These are phyloP conservation scores for Serranus cabrilla DNA, from an alignment of 2,797 vertebrate genomes.

Conservation along the genomic window DNA sequence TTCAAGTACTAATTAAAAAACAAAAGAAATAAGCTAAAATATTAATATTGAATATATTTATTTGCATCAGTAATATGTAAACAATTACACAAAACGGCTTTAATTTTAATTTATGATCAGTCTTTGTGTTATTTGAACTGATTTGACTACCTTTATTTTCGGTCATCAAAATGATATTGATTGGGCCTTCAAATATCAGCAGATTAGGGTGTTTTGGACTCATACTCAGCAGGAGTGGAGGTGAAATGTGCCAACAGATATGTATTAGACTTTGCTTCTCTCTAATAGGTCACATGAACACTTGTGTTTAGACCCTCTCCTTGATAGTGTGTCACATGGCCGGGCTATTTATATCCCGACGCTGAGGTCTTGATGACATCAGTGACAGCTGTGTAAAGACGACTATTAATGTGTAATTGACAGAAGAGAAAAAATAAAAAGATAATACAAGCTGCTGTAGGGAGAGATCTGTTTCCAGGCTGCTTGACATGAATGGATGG, in stretches of 20 bases:
- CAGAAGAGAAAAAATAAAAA: background rate
- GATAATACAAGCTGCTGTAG: background rate
- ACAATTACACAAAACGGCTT: background rate
- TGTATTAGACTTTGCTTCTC: slow-evolving; percentile 76
- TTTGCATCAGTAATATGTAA: background rate
- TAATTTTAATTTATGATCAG: background rate
- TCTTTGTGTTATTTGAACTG: background rate
- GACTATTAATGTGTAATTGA: slow-evolving; percentile 69
- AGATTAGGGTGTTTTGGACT: slow-evolving; percentile 57
- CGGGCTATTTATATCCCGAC: slow-evolving; percentile 74
- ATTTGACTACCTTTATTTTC: slow-evolving; percentile 17
- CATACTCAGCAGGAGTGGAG: slow-evolving; percentile 72
- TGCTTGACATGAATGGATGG: slow-evolving; percentile 1
- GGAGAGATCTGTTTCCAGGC: background rate
- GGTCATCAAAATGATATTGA: slow-evolving; percentile 11
- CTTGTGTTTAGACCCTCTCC: slow-evolving; percentile 72
- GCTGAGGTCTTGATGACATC: slow-evolving; percentile 57
- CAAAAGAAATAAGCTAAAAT: too few relatives aligned
- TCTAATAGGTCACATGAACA: slow-evolving; percentile 75
- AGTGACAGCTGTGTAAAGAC: slow-evolving; percentile 70
- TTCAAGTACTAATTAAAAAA: too few relatives aligned
- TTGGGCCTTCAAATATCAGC: slow-evolving; percentile 30
- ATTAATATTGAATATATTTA: too few relatives aligned
- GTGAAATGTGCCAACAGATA: slow-evolving; percentile 83
- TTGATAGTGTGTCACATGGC: slow-evolving; percentile 71